Base-by-base conservation (phyloP, 2,113 vertebrate species). In the Lathamus discolor region DNA sequence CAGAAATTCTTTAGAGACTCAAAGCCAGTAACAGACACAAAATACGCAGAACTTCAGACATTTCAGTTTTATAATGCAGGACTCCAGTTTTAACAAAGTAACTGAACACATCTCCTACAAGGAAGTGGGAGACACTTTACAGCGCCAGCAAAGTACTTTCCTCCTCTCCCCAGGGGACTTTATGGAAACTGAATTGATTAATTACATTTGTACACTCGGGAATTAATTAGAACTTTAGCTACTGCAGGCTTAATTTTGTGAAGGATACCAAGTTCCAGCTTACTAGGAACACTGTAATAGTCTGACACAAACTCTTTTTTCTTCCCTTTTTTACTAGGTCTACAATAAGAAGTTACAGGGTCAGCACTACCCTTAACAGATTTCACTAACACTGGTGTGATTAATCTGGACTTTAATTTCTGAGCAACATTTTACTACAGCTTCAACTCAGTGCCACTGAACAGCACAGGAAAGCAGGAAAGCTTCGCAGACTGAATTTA, bases 1-100 rank as follows among this genome's bases (percentile, higher is more conserved):
- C 41, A 70, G 41, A 44, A 27, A 35, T 35, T 59, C 33, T 35
- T 35, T 33, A 22, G 2, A 74, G 7, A 49, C 31, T 37, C 15
- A 48, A 67, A 76, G 17, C 16, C 39, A 37, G 2, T 27, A 59
- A 23, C 5, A 61, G 6, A 22, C 85, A 39, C 8, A 81, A 51
- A 72, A 52, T 1, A 41, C 0, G 3, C 1, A 37, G 2, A 77
- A 44, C 6, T 6, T 7, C 3, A 73, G 3, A 31, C 1, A 4
- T 22, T 17, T 3, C 57, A 33, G 9, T 35, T 64, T 37, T 24
- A 11, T 4, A 33, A 57, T 0, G 3, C 39, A 48, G 2, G 9
- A 28, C 13, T 52, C 35, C 3, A 3, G 16, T n/a, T 66, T 83
- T 69, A 73, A 72, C 23, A 8, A 63, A 44, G 20, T 7, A 28